Percentiles rank a stretch among this genome's conserved stretches.
Conservation (phyloP, 2,888 invertebrate genomes). For the Polydrusus pterygomalis region DNA sequence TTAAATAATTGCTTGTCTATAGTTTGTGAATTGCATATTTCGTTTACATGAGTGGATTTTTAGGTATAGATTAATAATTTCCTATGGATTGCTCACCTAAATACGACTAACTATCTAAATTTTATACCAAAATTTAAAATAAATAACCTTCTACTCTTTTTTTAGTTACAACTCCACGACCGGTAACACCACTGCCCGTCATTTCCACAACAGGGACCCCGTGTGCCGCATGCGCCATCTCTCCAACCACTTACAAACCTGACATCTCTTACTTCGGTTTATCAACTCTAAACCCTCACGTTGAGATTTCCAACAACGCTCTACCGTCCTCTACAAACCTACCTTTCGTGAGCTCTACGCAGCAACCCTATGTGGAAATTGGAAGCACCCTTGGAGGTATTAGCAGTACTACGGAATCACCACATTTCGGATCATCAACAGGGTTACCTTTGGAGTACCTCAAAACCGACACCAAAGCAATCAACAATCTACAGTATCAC, state of each 20-base stretch:
- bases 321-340: conserved; percentile 47
- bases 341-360: conserved; percentile 38
- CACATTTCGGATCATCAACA: conserved; percentile 28
- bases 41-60: too few relatives aligned
- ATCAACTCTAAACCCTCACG: conserved; percentile 56
- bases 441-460: conserved; percentile 46
- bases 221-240: conserved; percentile 40
- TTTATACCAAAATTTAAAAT: too few relatives aligned
- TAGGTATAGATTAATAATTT: too few relatives aligned
- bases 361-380: conserved; percentile 61
- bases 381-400: conserved; percentile 21
- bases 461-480: conserved; percentile 29
- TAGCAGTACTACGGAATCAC: conserved; percentile 34
- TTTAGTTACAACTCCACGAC: conserved; percentile 33
- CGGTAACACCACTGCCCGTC: conserved; percentile 42
- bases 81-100: too few relatives aligned
- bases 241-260: conserved; percentile 52
- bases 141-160: conserved; percentile 4
- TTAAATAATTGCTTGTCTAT: too few relatives aligned
- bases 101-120: too few relatives aligned
- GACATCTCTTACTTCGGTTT: conserved; percentile 34
- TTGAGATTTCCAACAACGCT: conserved; percentile 59
- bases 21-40: too few relatives aligned
- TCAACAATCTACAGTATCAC: conserved; percentile 47
- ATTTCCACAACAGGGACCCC: conserved; percentile 44